Base-by-base conservation (phyloP, 2,888 invertebrate genomes). In the Phania funesta region DNA sequence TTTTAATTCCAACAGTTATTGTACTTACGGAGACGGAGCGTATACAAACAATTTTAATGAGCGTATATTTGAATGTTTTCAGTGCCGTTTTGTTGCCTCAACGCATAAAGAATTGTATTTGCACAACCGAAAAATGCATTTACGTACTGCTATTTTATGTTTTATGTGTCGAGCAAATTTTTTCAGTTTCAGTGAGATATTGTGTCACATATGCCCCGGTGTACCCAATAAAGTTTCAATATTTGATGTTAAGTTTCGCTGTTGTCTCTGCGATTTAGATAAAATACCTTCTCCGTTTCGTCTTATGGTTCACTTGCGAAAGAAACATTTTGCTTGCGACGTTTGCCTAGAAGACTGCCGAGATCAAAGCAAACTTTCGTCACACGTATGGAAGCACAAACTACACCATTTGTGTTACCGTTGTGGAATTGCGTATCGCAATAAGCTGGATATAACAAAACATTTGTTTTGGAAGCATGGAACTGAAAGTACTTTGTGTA, bases 391-490 rank as follows among this genome's bases (percentile, higher is more conserved):
- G 96, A 97, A 97, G 91, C 97, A 97, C 88, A 97, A 97, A 90
- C 90, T 97, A 46, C 94, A 96, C 90, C 96, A 97, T 90, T 91
- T 96, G 73, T 97, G 97, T 88, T 97, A 96, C 89, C 93, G 96
- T 24, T 97, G 97, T 89, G 96, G 96, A 35, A 96, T 97, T 83
- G 95, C 97, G 0, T 97, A 97, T 89, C 93, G 96, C 85, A 97
- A 96, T 90, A 96, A 96, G 89, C 95, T 95, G 70, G 96, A 97
- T 87, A 97, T 97, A 78, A 96, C 96, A 16, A 96, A 96, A 88
- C 97, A 97, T 91, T 92, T 97, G 73, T 97, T 96, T 89, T 97
- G 97, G 97, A 97, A 97, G 90, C 97, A 97, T 90, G 97, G 97
- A 22, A 97, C 97, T 2, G 96, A 97, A 88, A 96, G 96, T 91